These are phyloP conservation scores for Paratrypauchen microcephalus DNA, from an alignment of 2,797 vertebrate genomes.

Conservation along the genomic window DNA sequence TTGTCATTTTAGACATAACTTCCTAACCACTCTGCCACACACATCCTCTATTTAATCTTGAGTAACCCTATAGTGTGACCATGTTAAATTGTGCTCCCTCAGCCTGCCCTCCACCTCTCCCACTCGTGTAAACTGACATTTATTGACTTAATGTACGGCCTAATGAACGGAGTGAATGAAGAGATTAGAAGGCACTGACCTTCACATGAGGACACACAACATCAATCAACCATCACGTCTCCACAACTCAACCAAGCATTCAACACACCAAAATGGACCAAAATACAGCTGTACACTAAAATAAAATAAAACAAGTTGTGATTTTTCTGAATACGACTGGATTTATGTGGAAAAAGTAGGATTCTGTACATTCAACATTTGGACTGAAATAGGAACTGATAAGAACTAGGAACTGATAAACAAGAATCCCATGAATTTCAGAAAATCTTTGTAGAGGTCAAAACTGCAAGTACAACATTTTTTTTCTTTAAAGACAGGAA, in stretches of 20 bases:
- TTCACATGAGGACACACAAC: slow-evolving; percentile 34
- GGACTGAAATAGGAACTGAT: neutral
- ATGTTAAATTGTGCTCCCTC: slow-evolving; percentile 9
- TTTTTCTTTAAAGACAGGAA: too few relatives aligned
- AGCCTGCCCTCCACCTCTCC: neutral
- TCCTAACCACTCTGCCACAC: neutral
- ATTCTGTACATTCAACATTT: too few relatives aligned
- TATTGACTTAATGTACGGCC: slow-evolving; percentile 32
- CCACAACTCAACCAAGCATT: slow-evolving; percentile 13
- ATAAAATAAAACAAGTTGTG: too few relatives aligned
- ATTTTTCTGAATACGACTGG: too few relatives aligned
- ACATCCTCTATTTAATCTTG: neutral
- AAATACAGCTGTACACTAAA: neutral
- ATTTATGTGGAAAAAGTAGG: too few relatives aligned
- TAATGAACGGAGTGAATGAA: slow-evolving; percentile 25
- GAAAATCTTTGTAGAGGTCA: too few relatives aligned
- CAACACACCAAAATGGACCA: neutral
- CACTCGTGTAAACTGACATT: slow-evolving; percentile 18
- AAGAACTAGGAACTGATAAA: too few relatives aligned
- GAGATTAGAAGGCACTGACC: slow-evolving; percentile 31
- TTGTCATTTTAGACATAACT: neutral
- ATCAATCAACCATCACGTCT: slow-evolving; percentile 5
- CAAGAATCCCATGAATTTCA: neutral
- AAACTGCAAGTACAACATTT: neutral
- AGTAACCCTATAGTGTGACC: neutral